Evolutionary conservation across 2,888 invertebrate genomes (phyloP), one percentile per base, ranked within the genome.

Genomic region (Neoaliturus tenellus): DNA sequence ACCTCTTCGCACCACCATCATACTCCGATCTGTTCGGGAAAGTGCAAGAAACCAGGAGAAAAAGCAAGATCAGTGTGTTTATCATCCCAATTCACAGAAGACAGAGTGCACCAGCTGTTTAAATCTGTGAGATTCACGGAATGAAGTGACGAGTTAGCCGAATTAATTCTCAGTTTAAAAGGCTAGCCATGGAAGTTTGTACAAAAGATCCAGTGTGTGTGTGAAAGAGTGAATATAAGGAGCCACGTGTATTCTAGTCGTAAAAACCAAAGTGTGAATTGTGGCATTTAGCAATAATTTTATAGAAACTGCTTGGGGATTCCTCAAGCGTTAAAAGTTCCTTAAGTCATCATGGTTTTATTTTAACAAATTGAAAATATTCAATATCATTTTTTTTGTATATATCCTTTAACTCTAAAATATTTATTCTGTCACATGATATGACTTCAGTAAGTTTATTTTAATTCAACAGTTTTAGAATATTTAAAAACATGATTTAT

Each of bases 1-100:
- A 92, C 85, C 89, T 92, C 10, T 93, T 93, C 87, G 93, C 93
- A 4, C 93, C 93, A 0, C 92, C 93, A 0, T 90, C 92, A 0
- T 93, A 93, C 89, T 92, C 92, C 80, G 92, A 92, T 35, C 67
- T 78, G 20, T 78, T 82, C 41, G 80, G 75, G 1, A 73, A 73
- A 25, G 39, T 71, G 3, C 80, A 78, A 83, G 73, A 75, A 28
- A 69, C 51, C 35, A 51, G 41, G 39, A 84, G 85, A 39, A 85
- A 84, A 39, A 85, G 78, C 51, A 84, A 83, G 81, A 51, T 83
- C 28, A 85, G 80, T 51, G 69, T 87, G 14, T 87, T 84, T 73
- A 84, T 87, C 25, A 85, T 87, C 17, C 87, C 86, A 2, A 81
- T 87, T 8, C 86, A 87, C 48, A 80, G 80, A 10, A 82, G 69